phyloP scores from a whole-genome alignment of 2,888 invertebrate species.

The Gasteruption jaculator region DNA sequence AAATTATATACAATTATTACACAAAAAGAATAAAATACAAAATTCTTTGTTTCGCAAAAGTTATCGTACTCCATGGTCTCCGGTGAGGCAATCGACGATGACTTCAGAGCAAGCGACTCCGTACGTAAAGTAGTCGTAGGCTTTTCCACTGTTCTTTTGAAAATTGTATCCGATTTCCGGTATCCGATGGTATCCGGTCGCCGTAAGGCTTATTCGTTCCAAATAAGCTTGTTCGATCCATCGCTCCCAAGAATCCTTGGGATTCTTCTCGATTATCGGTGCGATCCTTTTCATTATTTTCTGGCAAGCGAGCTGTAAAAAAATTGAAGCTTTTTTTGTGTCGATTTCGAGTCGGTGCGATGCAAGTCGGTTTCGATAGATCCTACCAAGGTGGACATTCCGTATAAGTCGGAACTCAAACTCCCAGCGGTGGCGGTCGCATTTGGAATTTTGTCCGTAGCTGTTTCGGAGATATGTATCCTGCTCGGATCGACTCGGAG shows the following conservation, averaged over 20 bases:
- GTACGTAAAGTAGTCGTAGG: conserved; percentile 78
- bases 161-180: conserved; percentile 69
- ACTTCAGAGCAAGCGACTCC: conserved; percentile 82
- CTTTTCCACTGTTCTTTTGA: conserved; percentile 63
- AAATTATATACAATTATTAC: neutral
- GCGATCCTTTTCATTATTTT: conserved; percentile 67
- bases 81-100: conserved; percentile 87
- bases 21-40: neutral
- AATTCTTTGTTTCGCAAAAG: neutral
- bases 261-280: conserved; percentile 69
- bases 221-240: conserved; percentile 75
- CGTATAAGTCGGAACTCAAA: conserved; percentile 80
- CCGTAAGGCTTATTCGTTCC: conserved; percentile 70
- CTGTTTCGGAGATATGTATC: conserved; percentile 75
- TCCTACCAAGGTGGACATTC: conserved; percentile 73
- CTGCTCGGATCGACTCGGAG: conserved; percentile 65
- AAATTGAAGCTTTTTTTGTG: neutral
- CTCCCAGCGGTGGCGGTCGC: conserved; percentile 84
- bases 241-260: conserved; percentile 74
- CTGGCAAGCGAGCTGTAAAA: conserved; percentile 67
- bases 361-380: conserved; percentile 4
- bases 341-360: too few relatives aligned
- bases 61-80: conserved; percentile 69
- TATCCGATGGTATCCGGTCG: conserved; percentile 75
- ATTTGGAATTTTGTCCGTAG: conserved; percentile 86